These are phyloP conservation scores for Sylvicapra grimmia DNA, from an alignment of 2,113 vertebrate genomes.

Conservation along the genomic window DNA sequence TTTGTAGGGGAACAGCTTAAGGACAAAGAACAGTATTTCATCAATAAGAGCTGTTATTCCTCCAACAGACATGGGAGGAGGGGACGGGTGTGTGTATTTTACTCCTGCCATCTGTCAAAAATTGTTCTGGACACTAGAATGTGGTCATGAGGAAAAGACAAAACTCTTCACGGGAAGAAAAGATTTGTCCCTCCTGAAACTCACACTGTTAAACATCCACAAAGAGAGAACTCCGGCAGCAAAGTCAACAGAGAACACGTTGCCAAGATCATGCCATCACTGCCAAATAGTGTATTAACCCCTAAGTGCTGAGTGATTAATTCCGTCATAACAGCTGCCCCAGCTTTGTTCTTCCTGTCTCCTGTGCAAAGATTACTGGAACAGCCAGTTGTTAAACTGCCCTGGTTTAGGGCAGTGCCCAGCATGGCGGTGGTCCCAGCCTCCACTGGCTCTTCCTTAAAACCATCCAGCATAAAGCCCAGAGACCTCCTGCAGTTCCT, in stretches of 20 bases:
- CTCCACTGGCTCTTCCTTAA: background rate
- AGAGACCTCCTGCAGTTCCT: fast-evolving
- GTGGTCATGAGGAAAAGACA: background rate
- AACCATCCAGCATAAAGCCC: too few relatives aligned
- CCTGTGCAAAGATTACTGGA: background rate
- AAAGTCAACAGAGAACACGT: background rate
- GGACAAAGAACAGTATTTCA: background rate
- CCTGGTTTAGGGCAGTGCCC: background rate
- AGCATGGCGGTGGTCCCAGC: background rate
- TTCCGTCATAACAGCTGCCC: background rate
- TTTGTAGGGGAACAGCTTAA: background rate
- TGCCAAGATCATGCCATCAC: too few relatives aligned
- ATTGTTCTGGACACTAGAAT: background rate
- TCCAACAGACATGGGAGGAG: background rate
- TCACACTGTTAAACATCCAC: background rate
- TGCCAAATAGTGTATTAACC: background rate
- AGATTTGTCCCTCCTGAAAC: background rate
- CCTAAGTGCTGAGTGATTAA: background rate
- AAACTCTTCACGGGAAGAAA: background rate
- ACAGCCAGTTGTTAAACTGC: background rate
- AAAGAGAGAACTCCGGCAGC: background rate
- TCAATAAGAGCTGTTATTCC: background rate
- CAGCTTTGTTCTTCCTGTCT: background rate
- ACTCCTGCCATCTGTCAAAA: background rate
- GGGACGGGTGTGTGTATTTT: background rate